Evolutionary conservation across 1,140 invertebrate species (phyloP), one percentile per base, ranked within the genome.

Genomic region (Bombus terrestris): DNA sequence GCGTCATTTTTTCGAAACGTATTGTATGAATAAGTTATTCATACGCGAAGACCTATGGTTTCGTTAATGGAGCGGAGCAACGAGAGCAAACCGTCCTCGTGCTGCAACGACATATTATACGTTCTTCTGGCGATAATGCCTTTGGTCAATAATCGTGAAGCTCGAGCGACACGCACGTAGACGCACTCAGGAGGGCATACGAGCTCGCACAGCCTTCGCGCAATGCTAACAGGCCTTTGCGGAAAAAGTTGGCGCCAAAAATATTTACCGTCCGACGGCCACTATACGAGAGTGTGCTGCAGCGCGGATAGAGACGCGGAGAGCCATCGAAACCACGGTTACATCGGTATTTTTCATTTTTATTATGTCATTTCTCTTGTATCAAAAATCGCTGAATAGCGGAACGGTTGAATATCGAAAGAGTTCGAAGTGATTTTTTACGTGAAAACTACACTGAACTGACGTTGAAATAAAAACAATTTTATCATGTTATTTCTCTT

Each of bases 171-270:
- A 90, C 84, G 89, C 89, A 88, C 86, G 76, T 66, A 81, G 73
- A 81, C 66, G 89, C 85, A 89, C 86, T 87, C 81, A 73, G 75
- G 37, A 79, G 75, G 66, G 81, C 41, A 28, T 41, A 66, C 75
- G 68, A 75, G 83, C 85, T 83, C 74, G 79, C 86, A 75, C 86
- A 90, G 88, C 88, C 89, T 90, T 90, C 89, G 86, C 66, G 75
- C 86, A 88, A 90, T 90, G 88, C 88, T 90, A 90, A 90, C 89
- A 90, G 89, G 86, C 86, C 81, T 91, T 90, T 90, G 90, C 88
- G 88, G 89, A 88, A 91, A 92, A 92, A 92, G 86, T 89, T 90
- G 92, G 92, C 92, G 92, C 92, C 93, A 92, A 93, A 93, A 93
- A 93, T 91, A 93, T 93, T 93, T 93, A 88, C 91, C 76, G 87